A percentile compares a stretch with the other conserved stretches of the same genome.
Conservation (phyloP, 35 echinoderm and acorn worm genomes). For the Strongylocentrotus purpuratus region DNA sequence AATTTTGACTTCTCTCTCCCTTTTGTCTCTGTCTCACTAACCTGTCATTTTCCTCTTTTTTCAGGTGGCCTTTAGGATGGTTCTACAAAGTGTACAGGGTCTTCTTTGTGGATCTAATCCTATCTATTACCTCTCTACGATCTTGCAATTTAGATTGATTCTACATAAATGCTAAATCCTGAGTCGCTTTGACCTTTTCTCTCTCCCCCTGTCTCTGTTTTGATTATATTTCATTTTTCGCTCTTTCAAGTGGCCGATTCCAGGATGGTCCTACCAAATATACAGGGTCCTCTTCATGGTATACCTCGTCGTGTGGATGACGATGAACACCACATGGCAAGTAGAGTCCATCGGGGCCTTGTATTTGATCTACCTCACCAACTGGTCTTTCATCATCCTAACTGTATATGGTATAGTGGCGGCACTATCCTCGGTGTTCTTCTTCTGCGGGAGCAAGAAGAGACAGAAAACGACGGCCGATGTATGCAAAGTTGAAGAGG, state of each 20-base stretch:
- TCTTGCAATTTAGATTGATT: no score
- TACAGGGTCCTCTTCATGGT: slow-evolving; percentile 20
- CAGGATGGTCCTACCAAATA: background rate
- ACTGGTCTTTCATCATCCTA: background rate
- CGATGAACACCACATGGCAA: background rate
- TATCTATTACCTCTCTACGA: no score
- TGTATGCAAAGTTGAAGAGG: background rate
- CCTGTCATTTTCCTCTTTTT: no score
- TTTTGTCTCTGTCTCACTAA: no score
- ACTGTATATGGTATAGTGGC: background rate
- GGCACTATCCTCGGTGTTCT: background rate
- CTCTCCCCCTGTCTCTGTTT: no score
- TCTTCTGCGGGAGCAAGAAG: background rate
- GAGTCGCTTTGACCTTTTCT: no score
- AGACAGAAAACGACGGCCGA: background rate
- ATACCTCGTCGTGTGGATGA: slow-evolving; percentile 3
- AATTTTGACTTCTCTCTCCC: no score
- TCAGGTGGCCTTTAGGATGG: no score
- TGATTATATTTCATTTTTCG: no score
- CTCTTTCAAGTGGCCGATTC: slow-evolving; percentile 12
- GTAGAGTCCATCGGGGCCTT: background rate
- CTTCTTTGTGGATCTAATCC: background rate
- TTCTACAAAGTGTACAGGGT: background rate
- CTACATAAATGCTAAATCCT: no score
- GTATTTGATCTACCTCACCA: slow-evolving; percentile 18